phyloP scores from a whole-genome alignment of 37 sponge, comb jelly and placozoan species.

The Cliona cf. orientalis region DNA sequence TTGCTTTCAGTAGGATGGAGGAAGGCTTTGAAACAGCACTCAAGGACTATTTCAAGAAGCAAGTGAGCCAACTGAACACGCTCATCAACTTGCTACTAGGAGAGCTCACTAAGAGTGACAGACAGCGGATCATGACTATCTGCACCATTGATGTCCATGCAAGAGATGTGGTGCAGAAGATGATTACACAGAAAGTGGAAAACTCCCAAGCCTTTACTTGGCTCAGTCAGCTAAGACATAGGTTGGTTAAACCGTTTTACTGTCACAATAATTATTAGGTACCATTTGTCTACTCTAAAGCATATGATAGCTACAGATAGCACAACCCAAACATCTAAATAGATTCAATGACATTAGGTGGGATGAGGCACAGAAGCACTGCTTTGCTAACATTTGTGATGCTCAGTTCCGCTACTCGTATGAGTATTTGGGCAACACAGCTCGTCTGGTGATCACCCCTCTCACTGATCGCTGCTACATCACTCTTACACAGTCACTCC shows the following conservation, averaged over 20 bases:
- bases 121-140: conserved; percentile 99
- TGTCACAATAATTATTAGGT: too few species aligned
- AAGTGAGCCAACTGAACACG: conserved; percentile 89
- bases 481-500: conserved; percentile 98
- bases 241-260: too few species aligned
- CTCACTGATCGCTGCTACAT: conserved; percentile 99
- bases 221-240: conserved; percentile 95
- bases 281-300: too few species aligned
- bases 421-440: conserved; percentile 97
- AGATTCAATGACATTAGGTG: too few species aligned
- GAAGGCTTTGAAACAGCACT: conserved; percentile 99
- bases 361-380: conserved; percentile 89
- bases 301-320: too few species aligned
- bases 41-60: conserved; percentile 99
- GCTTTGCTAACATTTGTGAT: conserved; percentile 99
- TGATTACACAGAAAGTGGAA: conserved; percentile 96
- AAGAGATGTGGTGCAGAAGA: conserved; percentile 95
- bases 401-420: conserved; percentile 96
- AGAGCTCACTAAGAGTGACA: conserved; percentile 88
- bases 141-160: conserved; percentile 99
- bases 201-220: conserved; percentile 96
- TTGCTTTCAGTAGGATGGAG: conserved; percentile 92
- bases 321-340: too few species aligned
- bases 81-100: conserved; percentile 91
- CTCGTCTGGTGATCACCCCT: conserved; percentile 98